Conservation (phyloP, 2,888 invertebrate species). For the Drosophila recens region DNA sequence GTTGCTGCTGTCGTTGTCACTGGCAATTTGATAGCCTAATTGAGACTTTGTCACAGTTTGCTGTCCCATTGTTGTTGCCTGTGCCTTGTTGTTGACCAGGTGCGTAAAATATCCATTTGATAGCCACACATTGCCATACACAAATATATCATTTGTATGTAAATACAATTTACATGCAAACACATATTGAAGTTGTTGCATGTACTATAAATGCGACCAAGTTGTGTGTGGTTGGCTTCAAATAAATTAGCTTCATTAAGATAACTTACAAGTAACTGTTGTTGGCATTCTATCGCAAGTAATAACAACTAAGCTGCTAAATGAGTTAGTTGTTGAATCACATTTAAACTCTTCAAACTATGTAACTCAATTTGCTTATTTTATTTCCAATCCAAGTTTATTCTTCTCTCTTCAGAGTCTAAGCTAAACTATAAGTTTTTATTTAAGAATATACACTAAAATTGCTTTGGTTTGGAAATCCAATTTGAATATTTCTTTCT, state of each 20-base stretch:
- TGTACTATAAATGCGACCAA: conserved; percentile 33
- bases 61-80: conserved; percentile 49
- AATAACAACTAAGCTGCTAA: not conserved
- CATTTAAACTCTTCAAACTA: not conserved
- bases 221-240: conserved; percentile 33
- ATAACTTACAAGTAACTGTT: conserved; percentile 24
- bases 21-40: conserved; percentile 77
- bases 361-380: too few species aligned
- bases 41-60: conserved; percentile 79
- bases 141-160: conserved; percentile 6
- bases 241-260: conserved; percentile 67
- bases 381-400: too few species aligned
- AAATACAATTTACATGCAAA: conserved; percentile 3
- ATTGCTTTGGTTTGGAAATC: too few species aligned
- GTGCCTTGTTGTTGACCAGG: conserved; percentile 36
- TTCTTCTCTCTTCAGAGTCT: too few species aligned
- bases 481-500: too few species aligned
- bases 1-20: conserved; percentile 26
- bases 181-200: conserved; percentile 25
- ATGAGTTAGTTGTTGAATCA: not conserved
- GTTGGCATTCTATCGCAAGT: not conserved
- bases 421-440: too few species aligned
- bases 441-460: too few species aligned
- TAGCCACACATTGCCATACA: conserved; percentile 33
- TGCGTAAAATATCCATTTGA: conserved; percentile 52